Percentiles rank a stretch among this genome's conserved stretches.
phyloP scores from a whole-genome alignment of 92 coral and sea anemone genomes.

The Porites divaricata region DNA sequence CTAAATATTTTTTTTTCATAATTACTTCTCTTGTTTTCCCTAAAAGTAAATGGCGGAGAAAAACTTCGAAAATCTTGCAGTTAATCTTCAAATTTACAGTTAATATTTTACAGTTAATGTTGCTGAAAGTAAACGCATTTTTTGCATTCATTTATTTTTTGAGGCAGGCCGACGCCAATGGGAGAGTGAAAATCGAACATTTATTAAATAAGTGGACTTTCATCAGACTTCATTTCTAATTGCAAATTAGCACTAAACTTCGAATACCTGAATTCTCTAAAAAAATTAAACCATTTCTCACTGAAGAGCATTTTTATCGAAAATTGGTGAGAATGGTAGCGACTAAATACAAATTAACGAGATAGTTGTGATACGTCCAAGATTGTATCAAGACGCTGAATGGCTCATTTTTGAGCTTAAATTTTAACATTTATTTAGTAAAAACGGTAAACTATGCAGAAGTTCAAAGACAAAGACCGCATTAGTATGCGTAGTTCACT shows the following conservation, averaged over 20 bases:
- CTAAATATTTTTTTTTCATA: too few species aligned
- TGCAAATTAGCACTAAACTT: background rate
- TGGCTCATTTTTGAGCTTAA: background rate
- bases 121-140: background rate
- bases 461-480: background rate
- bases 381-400: background rate
- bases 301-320: background rate
- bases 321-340: background rate
- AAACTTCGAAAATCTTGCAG: too few species aligned
- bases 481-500: background rate
- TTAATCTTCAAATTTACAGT: too few species aligned
- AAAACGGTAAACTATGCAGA: background rate
- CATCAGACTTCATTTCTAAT: background rate
- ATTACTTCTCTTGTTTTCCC: too few species aligned
- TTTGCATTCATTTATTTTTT: background rate
- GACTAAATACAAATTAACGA: background rate
- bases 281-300: background rate
- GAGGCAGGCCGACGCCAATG: too few species aligned
- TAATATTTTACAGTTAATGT: too few species aligned
- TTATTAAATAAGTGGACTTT: background rate
- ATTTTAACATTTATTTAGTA: too few species aligned
- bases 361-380: too few species aligned
- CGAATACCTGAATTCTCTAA: background rate
- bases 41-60: background rate
- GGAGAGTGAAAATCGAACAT: too few species aligned